These are phyloP conservation scores for Hoplostethus atlanticus DNA, from an alignment of 2,797 vertebrate genomes.

Conservation along the genomic window DNA sequence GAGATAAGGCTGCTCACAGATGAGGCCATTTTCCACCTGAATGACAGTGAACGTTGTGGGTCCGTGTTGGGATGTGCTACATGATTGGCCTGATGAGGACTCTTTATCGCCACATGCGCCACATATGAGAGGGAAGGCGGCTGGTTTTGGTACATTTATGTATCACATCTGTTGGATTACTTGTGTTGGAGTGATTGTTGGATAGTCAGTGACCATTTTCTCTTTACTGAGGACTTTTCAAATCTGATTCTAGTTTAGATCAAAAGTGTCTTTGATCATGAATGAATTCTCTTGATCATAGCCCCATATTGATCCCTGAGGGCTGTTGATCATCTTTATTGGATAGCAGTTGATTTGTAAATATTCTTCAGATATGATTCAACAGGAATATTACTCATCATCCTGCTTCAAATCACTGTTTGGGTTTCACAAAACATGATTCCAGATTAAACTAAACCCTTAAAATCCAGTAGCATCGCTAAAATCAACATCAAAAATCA, in stretches of 20 bases:
- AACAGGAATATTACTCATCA: not conserved
- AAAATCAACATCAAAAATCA: no score
- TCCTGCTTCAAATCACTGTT: not conserved
- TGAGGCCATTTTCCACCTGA: slow-evolving; percentile 68
- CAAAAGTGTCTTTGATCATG: not conserved
- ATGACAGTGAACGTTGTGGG: slow-evolving; percentile 36
- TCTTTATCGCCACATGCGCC: slow-evolving; percentile 19
- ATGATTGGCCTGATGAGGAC: slow-evolving; percentile 26
- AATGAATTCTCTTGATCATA: not conserved
- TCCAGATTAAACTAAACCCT: not conserved
- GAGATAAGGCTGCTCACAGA: slow-evolving; percentile 54
- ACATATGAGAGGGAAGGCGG: not conserved
- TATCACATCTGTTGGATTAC: slow-evolving; percentile 4
- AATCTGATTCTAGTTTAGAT: not conserved
- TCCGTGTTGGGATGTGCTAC: slow-evolving; percentile 16
- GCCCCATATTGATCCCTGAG: not conserved
- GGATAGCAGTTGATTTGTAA: not conserved
- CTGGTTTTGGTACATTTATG: not conserved
- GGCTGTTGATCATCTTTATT: not conserved
- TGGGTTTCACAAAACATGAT: not conserved
- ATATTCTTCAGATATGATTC: not conserved
- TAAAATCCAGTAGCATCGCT: no score
- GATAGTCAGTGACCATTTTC: not conserved
- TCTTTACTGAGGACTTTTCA: no score
- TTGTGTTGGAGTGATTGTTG: not conserved